Evolutionary conservation across 2,888 invertebrate genomes (phyloP).

Genomic region (Rhimphoctona megacephalus): DNA sequence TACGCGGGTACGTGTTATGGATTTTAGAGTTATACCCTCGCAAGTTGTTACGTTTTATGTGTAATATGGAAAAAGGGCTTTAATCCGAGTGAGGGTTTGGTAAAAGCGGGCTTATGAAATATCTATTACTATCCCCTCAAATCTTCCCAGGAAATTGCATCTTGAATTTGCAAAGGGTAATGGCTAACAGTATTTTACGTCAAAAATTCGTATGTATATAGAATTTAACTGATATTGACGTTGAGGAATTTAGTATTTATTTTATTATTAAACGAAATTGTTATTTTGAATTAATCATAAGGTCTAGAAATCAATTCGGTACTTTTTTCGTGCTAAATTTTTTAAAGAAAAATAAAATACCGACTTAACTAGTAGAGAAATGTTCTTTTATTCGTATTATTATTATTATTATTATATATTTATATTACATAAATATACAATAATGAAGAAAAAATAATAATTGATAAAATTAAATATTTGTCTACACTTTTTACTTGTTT

Average conservation of each 20-base stretch:
- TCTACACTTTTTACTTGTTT: conserved; percentile 35
- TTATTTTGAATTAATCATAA: too few relatives aligned
- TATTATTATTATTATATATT: not conserved
- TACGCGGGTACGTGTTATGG: conserved; percentile 9
- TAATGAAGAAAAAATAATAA: not conserved
- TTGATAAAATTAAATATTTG: conserved; percentile 8
- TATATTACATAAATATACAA: not conserved
- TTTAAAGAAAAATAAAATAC: too few relatives aligned
- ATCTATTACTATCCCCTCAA: conserved; percentile 1
- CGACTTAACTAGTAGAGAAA: not conserved
- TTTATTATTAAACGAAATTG: too few relatives aligned
- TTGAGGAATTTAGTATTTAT: not conserved
- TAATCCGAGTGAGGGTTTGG: not conserved
- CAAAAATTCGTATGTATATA: not conserved
- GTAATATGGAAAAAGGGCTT: conserved; percentile 3
- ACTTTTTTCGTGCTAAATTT: too few relatives aligned
- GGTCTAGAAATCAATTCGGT: too few relatives aligned
- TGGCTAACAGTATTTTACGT: not conserved
- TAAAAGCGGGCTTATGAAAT: not conserved
- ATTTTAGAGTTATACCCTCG: conserved; percentile 25
- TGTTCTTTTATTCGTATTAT: not conserved
- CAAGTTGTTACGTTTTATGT: conserved; percentile 28
- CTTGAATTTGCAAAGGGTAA: not conserved
- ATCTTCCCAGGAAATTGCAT: conserved; percentile 34
- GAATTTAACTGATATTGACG: not conserved